phyloP scores from a whole-genome alignment of 2,797 vertebrate genomes.

The Sphenodon punctatus region DNA sequence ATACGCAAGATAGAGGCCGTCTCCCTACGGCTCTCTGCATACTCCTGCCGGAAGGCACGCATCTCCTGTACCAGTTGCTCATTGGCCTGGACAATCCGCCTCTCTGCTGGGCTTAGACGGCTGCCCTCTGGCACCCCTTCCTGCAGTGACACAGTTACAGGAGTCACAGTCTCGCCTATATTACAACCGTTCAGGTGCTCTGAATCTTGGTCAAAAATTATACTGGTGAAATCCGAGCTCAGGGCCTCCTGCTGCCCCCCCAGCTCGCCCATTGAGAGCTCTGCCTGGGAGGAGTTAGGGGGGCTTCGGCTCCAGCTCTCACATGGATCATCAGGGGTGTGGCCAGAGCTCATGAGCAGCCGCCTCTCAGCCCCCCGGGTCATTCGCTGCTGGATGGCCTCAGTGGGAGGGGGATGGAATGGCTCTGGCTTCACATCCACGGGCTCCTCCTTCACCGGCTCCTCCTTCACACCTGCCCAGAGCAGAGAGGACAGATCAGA shows the following conservation, averaged over 20 bases:
- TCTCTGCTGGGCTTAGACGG: not conserved
- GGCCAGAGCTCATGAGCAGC: not conserved
- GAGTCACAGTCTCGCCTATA: not conserved
- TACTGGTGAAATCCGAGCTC: constrained; percentile 13
- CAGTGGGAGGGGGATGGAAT: not conserved
- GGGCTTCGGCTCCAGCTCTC: constrained; percentile 39
- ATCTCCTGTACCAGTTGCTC: constrained; percentile 54
- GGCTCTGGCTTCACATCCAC: constrained; percentile 50
- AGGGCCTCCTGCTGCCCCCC: constrained; percentile 4
- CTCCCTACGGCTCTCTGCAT: constrained; percentile 28
- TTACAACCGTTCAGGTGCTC: constrained; percentile 21
- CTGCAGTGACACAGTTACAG: accelerated
- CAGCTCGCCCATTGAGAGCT: constrained; percentile 20
- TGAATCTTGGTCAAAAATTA: constrained; percentile 26
- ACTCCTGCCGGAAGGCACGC: constrained; percentile 29
- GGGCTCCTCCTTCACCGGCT: constrained; percentile 47
- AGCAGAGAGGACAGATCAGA: not conserved
- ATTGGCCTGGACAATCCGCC: not conserved
- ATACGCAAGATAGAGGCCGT: constrained; percentile 1
- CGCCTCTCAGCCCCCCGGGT: not conserved
- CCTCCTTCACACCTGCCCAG: constrained; percentile 42
- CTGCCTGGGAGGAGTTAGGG: not conserved
- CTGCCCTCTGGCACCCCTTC: not conserved
- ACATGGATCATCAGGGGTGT: not conserved
- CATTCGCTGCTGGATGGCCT: not conserved